Percentiles rank a stretch among this genome's conserved stretches.
Evolutionary conservation across 2,113 vertebrate genomes (phyloP).

Genomic region (Macquaria australasica): DNA sequence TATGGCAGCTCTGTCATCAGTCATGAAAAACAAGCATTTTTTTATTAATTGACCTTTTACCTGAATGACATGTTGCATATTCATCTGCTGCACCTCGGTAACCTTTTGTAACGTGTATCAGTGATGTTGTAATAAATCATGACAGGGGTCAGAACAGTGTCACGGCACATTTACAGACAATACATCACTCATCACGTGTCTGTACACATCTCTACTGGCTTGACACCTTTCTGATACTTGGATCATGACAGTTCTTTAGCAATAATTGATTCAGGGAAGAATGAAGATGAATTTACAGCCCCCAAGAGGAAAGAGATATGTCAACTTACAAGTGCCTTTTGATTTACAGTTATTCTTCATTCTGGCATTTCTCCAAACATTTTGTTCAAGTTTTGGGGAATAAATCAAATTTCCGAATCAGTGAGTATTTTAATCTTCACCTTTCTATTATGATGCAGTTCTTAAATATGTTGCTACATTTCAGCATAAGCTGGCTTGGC

Average conservation of each 20-base stretch:
- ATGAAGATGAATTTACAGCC: not conserved
- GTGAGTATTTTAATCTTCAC: not conserved
- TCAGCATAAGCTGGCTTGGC: slow-evolving; percentile 14
- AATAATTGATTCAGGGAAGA: slow-evolving; percentile 6
- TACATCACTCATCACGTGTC: not conserved
- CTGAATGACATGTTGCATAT: slow-evolving; percentile 35
- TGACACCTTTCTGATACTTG: slow-evolving; percentile 15
- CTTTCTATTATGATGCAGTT: not conserved
- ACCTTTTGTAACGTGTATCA: slow-evolving; percentile 23
- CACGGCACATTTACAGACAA: slow-evolving; percentile 32
- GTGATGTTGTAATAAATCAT: slow-evolving; percentile 38
- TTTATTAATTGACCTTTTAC: slow-evolving; percentile 25
- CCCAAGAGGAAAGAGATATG: not conserved
- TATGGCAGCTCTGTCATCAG: not conserved
- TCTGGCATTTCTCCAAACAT: slow-evolving; percentile 23
- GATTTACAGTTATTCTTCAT: not conserved
- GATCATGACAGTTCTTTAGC: slow-evolving; percentile 27
- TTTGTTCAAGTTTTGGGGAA: not conserved
- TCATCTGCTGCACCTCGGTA: slow-evolving; percentile 20
- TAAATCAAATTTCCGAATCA: not conserved
- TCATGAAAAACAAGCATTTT: slow-evolving; percentile 19
- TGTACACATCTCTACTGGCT: not conserved
- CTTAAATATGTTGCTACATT: slow-evolving; percentile 18
- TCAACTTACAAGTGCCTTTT: not conserved
- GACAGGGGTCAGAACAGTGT: slow-evolving; percentile 44